Base-by-base conservation (phyloP, 2,888 invertebrate species). In the Terebella lapidaria region DNA sequence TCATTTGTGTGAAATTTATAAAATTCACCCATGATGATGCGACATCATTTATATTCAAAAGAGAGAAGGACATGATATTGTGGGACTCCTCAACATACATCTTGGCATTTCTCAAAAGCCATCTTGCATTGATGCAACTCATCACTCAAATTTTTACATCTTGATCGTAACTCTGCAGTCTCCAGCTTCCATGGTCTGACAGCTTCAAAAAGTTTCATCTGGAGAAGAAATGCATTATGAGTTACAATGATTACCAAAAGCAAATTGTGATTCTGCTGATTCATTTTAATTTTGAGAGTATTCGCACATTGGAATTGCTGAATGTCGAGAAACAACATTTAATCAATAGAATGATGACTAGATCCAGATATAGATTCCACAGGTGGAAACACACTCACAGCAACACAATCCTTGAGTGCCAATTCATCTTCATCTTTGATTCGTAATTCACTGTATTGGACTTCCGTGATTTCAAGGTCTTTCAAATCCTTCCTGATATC, bases 331-430 rank as follows among this genome's bases (percentile, higher is more conserved):
- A n/a, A n/a, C n/a, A n/a, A n/a, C n/a, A n/a, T n/a, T n/a, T n/a
- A n/a, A n/a, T n/a, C n/a, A n/a, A n/a, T n/a, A n/a, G n/a, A n/a
- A n/a, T n/a, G n/a, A n/a, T n/a, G n/a, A n/a, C n/a, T n/a, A n/a
- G n/a, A n/a, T n/a, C n/a, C n/a, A n/a, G n/a, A n/a, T n/a, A n/a
- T n/a, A n/a, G n/a, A n/a, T n/a, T n/a, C n/a, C n/a, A n/a, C n/a
- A n/a, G n/a, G n/a, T n/a, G n/a, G n/a, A n/a, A n/a, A n/a, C n/a
- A n/a, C n/a, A 65, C 72, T 69, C 71, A 80, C 79, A 27, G 78
- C 74, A 57, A 79, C 75, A 72, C 71, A 76, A 60, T 79, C 78
- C 67, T 75, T 72, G 2, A 81, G 64, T 18, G 79, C 71, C 49
- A 79, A 56, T 18, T 76, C 74, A 55, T 76, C 77, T 54, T 76